A percentile compares a stretch with the other conserved stretches of the same genome.
These are phyloP conservation scores for Capra hircus DNA, from an alignment of 2,113 vertebrate species.

Conservation along the genomic window DNA sequence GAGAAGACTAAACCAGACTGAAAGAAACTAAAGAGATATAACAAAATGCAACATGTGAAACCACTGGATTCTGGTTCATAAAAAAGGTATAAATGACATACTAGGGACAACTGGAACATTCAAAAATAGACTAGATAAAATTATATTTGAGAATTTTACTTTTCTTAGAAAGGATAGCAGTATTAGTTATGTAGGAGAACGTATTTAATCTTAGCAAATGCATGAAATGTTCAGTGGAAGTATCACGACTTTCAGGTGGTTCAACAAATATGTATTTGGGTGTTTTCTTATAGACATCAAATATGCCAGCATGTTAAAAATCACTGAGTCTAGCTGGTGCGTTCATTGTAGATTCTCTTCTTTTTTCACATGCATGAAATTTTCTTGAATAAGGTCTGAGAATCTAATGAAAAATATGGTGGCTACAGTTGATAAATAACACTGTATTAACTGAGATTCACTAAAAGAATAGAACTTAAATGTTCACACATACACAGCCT, in stretches of 20 bases:
- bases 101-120: not conserved
- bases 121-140: not conserved
- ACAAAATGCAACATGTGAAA: not conserved
- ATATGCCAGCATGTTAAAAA: not conserved
- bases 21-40: not conserved
- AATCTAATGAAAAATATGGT: not conserved
- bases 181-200: not conserved
- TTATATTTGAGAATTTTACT: not conserved
- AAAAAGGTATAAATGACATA: not conserved
- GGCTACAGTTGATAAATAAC: not conserved
- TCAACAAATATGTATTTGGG: not conserved
- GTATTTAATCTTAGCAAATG: slow-evolving; percentile 7
- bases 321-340: not conserved
- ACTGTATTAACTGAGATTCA: not conserved
- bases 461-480: not conserved
- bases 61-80: not conserved
- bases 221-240: not conserved
- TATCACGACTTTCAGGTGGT: not conserved
- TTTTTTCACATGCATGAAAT: not conserved
- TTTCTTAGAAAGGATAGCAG: not conserved
- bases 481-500: not conserved
- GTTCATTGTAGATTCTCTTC: not conserved
- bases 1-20: not conserved
- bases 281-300: not conserved
- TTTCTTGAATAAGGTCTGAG: not conserved